Percentiles rank a stretch among this genome's conserved stretches.
These are phyloP conservation scores for Xenus cinereus DNA, from an alignment of 2,113 vertebrate species.

Conservation along the genomic window DNA sequence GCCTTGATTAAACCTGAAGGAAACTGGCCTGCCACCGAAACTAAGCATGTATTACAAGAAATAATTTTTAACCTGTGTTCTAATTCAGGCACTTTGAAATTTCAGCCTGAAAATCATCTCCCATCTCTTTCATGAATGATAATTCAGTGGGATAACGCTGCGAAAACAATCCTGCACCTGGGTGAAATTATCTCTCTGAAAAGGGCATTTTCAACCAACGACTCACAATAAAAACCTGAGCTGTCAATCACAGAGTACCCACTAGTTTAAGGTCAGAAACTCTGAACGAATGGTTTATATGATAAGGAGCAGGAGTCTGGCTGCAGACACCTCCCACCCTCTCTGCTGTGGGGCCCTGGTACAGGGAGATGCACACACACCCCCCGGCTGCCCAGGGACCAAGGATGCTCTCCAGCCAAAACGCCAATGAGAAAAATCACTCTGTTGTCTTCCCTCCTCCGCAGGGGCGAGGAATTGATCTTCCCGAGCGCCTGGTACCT, in stretches of 20 bases:
- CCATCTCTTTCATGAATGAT: neutral
- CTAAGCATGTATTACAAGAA: neutral
- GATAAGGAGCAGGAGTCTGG: neutral
- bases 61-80: neutral
- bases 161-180: neutral
- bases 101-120: neutral
- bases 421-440: accelerated
- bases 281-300: neutral
- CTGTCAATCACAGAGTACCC: neutral
- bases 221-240: neutral
- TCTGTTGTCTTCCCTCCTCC: neutral
- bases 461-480: neutral
- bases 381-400: neutral
- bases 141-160: neutral
- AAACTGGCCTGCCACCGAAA: neutral
- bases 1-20: conserved; percentile 15
- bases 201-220: neutral
- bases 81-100: neutral
- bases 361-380: neutral
- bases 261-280: neutral
- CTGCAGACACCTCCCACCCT: neutral
- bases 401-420: neutral
- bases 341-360: accelerated
- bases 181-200: neutral
- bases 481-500: neutral